Evolutionary conservation across 2,888 invertebrate species (phyloP), one percentile per base, ranked within the genome.

Genomic region (Cylindroiulus punctatus): DNA sequence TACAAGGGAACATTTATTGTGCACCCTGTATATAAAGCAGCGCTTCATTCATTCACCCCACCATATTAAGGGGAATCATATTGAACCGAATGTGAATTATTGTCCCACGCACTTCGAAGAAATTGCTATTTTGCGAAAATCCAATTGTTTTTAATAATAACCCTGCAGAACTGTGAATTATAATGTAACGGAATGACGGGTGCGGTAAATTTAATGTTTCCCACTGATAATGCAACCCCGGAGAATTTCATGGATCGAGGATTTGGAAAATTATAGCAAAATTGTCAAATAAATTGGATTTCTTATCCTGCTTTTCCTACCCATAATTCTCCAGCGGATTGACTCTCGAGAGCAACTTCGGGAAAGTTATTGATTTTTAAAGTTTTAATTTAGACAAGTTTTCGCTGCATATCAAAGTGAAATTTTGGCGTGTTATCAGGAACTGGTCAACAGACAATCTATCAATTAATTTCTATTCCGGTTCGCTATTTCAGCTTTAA

Each of bases 211-310:
- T 76, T 76, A 76, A 76, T 76, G 76, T 76, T 76, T 76, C 76
- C 26, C 32, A 32, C 76, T 76, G 76, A 76, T 76, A 76, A 76
- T 76, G 76, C 26, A 76, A 76, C 76, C 76, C 76, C 17, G 76
- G 76, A 76, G 76, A 30, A 76, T 76, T 76, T 76, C 76, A 76
- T 76, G 76, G 76, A 76, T 76, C 76, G 76, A 4, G 76, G 76
- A 76, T 76, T 76, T 76, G 76, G 76, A 76, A 76, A 76, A 76
- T 76, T 76, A 76, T 76, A 76, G 76, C 76, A 76, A 76, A 76
- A 76, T 76, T 76, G 76, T 76, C 76, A 76, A 76, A 76, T 76
- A 76, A 76, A 76, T 76, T 76, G 76, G 76, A 76, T 76, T 30
- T 76, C 30, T 76, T 76, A 76, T 76, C 76, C 76, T 30, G 76